A percentile compares a stretch with the other conserved stretches of the same genome.
Evolutionary conservation across 2,113 vertebrate species (phyloP).

Genomic region (Anthoscopus minutus): DNA sequence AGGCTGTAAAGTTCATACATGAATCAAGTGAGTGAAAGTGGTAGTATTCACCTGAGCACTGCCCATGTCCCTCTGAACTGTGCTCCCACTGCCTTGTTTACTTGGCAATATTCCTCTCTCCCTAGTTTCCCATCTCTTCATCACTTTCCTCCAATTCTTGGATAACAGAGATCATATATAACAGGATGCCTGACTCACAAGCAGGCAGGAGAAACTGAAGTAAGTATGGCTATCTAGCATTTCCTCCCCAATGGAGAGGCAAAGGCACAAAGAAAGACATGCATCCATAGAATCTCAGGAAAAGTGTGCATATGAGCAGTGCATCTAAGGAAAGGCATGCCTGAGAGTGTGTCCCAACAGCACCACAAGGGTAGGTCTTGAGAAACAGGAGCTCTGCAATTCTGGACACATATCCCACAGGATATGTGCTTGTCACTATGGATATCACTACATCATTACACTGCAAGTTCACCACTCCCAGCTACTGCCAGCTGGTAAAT

Average conservation of each 20-base stretch:
- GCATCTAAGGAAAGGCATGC: neutral
- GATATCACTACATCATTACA: neutral
- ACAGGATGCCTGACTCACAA: neutral
- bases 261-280: neutral
- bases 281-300: neutral
- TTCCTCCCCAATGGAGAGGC: neutral
- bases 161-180: neutral
- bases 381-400: neutral
- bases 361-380: neutral
- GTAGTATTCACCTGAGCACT: neutral
- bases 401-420: neutral
- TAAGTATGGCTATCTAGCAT: neutral
- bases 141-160: neutral
- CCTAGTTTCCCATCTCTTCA: neutral
- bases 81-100: neutral
- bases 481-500: neutral
- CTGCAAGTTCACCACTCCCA: neutral
- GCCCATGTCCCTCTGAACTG: neutral
- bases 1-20: neutral
- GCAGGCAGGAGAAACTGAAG: neutral
- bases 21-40: neutral
- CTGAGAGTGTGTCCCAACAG: neutral
- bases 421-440: neutral
- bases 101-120: neutral
- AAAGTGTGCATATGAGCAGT: neutral